phyloP scores from a whole-genome alignment of 2,113 vertebrate species.

The Holacanthus passer region DNA sequence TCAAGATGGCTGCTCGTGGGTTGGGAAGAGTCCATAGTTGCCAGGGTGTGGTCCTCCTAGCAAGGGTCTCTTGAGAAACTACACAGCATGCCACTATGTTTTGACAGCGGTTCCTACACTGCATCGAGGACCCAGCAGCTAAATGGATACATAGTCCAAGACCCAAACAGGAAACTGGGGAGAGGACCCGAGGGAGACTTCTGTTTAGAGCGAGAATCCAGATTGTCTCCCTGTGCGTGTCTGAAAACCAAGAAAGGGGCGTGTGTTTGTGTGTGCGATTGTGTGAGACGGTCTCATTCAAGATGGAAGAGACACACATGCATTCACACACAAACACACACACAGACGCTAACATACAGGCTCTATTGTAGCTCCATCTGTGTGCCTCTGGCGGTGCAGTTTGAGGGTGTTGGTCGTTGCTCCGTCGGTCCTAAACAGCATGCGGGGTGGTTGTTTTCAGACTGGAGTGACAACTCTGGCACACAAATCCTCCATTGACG shows the following conservation, averaged over 20 bases:
- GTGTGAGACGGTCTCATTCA: slow-evolving; percentile 42
- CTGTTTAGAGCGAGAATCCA: slow-evolving; percentile 75
- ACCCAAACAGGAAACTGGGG: slow-evolving; percentile 81
- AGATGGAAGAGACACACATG: slow-evolving; percentile 24
- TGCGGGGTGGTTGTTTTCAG: slow-evolving; percentile 47
- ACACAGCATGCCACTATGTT: slow-evolving; percentile 58
- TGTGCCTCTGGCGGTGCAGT: slow-evolving; percentile 46
- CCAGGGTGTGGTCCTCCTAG: slow-evolving; percentile 56
- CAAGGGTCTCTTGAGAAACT: slow-evolving; percentile 57
- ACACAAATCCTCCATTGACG: background rate
- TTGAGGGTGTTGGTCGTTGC: slow-evolving; percentile 56
- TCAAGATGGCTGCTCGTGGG: slow-evolving; percentile 58
- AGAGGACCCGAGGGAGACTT: slow-evolving; percentile 70
- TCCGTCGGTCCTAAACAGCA: slow-evolving; percentile 36
- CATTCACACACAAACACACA: slow-evolving; percentile 12
- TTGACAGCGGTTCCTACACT: slow-evolving; percentile 63
- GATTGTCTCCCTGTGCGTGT: slow-evolving; percentile 59
- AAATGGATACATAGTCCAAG: slow-evolving; percentile 55
- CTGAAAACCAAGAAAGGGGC: slow-evolving; percentile 55
- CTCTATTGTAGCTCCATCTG: slow-evolving; percentile 66
- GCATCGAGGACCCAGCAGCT: slow-evolving; percentile 26
- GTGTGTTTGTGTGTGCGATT: slow-evolving; percentile 42
- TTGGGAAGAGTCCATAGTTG: slow-evolving; percentile 18
- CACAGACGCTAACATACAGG: slow-evolving; percentile 42
- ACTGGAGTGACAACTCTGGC: slow-evolving; percentile 40